These are phyloP conservation scores for Anseranas semipalmata DNA, from an alignment of 2,113 vertebrate species.

Conservation along the genomic window DNA sequence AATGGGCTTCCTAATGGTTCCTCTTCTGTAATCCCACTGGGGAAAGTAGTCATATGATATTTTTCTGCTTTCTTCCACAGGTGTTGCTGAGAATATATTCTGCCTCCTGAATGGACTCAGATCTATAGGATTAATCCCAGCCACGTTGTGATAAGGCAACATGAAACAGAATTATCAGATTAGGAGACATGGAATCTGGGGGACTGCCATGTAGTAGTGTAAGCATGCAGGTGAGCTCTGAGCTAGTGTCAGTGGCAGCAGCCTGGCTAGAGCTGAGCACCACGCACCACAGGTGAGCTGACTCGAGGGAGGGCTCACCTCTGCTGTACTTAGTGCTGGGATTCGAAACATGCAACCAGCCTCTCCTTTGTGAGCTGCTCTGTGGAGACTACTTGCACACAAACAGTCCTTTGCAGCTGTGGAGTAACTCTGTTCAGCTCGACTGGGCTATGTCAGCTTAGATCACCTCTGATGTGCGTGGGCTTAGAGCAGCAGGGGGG, in stretches of 20 bases:
- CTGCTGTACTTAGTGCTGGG: neutral
- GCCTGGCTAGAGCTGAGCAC: accelerated
- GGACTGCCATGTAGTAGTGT: neutral
- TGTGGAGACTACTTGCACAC: neutral
- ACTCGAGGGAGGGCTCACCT: neutral
- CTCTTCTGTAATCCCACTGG: neutral
- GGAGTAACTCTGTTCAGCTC: neutral
- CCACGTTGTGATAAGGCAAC: neutral
- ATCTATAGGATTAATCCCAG: neutral
- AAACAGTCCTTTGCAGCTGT: neutral
- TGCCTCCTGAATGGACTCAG: neutral
- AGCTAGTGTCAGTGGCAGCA: neutral
- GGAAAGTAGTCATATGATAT: neutral
- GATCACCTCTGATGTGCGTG: neutral
- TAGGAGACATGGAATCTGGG: neutral
- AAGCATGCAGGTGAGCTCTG: neutral
- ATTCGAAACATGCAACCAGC: neutral
- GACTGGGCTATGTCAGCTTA: neutral
- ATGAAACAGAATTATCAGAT: neutral
- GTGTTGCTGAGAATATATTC: neutral
- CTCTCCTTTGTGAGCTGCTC: neutral
- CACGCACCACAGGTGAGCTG: accelerated
- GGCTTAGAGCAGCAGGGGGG: neutral
- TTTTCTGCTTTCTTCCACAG: neutral
- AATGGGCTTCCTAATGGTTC: neutral